These are phyloP conservation scores for Tapirus indicus DNA, from an alignment of 2,797 vertebrate species.

Conservation along the genomic window DNA sequence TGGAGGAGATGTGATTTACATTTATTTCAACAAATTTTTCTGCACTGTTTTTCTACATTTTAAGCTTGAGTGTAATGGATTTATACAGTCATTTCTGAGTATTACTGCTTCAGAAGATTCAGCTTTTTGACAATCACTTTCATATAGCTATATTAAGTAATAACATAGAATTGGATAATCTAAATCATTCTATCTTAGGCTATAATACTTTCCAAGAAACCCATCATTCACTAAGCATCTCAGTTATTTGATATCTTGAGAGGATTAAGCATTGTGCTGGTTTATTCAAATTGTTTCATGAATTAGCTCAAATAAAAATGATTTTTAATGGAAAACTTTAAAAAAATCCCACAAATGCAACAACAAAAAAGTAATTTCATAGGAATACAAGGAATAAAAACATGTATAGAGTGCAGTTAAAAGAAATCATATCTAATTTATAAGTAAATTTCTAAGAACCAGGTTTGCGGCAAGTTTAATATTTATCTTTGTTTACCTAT, in stretches of 20 bases:
- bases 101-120: not conserved
- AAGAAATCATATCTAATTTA: not conserved
- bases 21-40: not conserved
- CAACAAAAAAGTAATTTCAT: not conserved
- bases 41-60: not conserved
- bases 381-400: not conserved
- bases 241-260: constrained; percentile 23
- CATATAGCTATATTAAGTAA: constrained; percentile 43
- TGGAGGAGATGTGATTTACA: not conserved
- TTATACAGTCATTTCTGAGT: not conserved
- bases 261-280: constrained; percentile 3
- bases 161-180: not conserved
- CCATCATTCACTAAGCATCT: constrained; percentile 39
- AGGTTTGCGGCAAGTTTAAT: not conserved
- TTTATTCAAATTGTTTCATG: not conserved
- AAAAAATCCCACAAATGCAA: not conserved
- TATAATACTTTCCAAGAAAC: constrained; percentile 29
- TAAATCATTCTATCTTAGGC: not conserved
- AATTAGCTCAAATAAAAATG: constrained; percentile 38
- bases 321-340: not conserved
- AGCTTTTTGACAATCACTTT: constrained; percentile 32
- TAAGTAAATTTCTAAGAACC: not conserved
- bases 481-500: not conserved
- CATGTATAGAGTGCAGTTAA: not conserved
- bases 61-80: not conserved